phyloP scores from a whole-genome alignment of 2,888 invertebrate species.

The Tethea ocularis region DNA sequence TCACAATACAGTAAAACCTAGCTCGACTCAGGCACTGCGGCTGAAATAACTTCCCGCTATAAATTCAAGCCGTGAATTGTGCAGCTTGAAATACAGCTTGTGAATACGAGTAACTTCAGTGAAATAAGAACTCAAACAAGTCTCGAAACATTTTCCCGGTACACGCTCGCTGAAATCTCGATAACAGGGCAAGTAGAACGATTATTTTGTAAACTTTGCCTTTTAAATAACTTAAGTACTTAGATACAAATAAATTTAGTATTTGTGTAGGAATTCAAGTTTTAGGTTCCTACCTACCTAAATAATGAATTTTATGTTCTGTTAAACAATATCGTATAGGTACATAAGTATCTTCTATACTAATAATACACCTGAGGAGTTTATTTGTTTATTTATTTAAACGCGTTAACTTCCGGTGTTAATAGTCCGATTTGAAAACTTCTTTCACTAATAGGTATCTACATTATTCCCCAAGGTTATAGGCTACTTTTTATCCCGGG shows the following conservation, averaged over 20 bases:
- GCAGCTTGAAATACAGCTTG: slow-evolving; percentile 46
- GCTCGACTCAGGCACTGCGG: slow-evolving; percentile 28
- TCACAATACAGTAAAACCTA: slow-evolving; percentile 21
- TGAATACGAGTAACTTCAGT: slow-evolving; percentile 56
- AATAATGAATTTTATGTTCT: too few species aligned
- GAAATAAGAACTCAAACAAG: slow-evolving; percentile 54
- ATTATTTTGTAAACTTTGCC: slow-evolving; percentile 1
- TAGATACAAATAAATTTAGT: too few species aligned
- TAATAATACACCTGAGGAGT: too few species aligned
- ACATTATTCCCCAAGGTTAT: too few species aligned
- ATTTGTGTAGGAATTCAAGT: background rate
- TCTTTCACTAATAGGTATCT: too few species aligned
- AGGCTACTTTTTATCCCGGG: too few species aligned
- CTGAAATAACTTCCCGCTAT: slow-evolving; percentile 53
- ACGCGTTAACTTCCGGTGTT: too few species aligned
- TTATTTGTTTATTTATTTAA: too few species aligned
- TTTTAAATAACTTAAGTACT: background rate
- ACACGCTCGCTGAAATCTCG: slow-evolving; percentile 29
- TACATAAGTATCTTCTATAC: too few species aligned
- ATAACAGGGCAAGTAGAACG: background rate
- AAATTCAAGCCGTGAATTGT: slow-evolving; percentile 52
- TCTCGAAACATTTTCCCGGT: slow-evolving; percentile 48
- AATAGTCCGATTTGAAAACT: too few species aligned
- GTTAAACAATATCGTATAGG: too few species aligned
- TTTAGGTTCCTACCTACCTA: too few species aligned